Conservation (phyloP, 2,113 vertebrate genomes). For the Actenoides hombroni region DNA sequence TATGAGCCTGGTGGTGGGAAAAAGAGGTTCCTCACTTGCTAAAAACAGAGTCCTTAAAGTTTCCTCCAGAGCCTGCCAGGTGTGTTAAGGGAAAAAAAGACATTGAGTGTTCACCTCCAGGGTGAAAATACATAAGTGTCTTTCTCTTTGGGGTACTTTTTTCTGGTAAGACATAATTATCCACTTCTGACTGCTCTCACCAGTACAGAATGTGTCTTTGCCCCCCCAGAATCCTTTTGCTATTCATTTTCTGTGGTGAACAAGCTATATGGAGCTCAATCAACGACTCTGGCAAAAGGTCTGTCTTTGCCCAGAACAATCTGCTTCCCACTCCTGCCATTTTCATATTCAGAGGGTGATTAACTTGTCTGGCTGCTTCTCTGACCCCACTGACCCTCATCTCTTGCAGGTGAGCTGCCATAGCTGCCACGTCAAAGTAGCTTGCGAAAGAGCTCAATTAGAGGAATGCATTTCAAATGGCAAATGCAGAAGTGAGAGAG, state of each 20-base stretch:
- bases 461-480: not conserved
- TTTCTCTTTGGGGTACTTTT: not conserved
- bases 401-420: slow-evolving; percentile 4
- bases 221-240: not conserved
- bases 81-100: not conserved
- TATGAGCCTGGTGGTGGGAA: too few species aligned
- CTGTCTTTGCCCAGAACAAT: not conserved
- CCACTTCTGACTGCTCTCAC: not conserved
- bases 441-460: not conserved
- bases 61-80: not conserved
- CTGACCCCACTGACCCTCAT: not conserved
- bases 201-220: not conserved
- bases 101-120: not conserved
- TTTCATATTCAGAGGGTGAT: slow-evolving; percentile 1
- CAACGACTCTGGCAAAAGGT: not conserved
- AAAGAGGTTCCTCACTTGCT: not conserved
- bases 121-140: not conserved
- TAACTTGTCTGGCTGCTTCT: slow-evolving; percentile 10
- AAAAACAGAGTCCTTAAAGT: not conserved
- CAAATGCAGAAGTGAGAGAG: slow-evolving; percentile 16
- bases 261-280: not conserved
- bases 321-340: not conserved
- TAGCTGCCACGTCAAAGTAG: not conserved
- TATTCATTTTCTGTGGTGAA: not conserved
- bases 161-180: not conserved